These are phyloP conservation scores for Zaprionus ornatus DNA, from an alignment of 1,140 invertebrate species.

Conservation along the genomic window DNA sequence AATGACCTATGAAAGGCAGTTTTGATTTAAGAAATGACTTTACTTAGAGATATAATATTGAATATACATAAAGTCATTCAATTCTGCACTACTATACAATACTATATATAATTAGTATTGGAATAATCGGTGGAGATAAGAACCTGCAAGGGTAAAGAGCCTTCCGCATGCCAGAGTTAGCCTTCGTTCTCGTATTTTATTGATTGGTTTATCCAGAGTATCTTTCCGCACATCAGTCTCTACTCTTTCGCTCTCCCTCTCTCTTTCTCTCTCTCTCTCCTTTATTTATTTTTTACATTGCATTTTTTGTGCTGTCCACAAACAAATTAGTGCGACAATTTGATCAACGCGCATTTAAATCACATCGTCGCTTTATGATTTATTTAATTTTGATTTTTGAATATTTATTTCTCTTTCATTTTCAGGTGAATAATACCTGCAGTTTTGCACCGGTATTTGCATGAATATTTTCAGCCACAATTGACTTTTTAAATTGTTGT, in stretches of 20 bases:
- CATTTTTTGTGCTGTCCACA: conserved; percentile 28
- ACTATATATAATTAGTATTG: too few species aligned
- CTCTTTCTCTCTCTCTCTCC: neutral
- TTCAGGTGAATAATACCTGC: neutral
- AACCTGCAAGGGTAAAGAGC: too few species aligned
- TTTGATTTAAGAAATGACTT: too few species aligned
- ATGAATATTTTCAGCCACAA: conserved; percentile 24
- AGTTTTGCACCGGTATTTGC: conserved; percentile 8
- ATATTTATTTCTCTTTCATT: conserved; percentile 26
- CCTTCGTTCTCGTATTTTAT: too few species aligned
- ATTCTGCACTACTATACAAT: too few species aligned
- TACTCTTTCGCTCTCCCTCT: neutral
- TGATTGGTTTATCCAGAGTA: neutral
- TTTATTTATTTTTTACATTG: conserved; percentile 9
- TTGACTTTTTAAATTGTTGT: conserved; percentile 55
- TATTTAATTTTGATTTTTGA: conserved; percentile 35
- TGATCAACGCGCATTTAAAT: conserved; percentile 72
- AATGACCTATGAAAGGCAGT: too few species aligned
- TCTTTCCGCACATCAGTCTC: neutral
- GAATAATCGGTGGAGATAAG: too few species aligned
- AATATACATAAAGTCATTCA: too few species aligned
- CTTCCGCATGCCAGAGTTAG: too few species aligned
- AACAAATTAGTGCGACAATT: conserved; percentile 66
- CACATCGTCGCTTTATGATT: conserved; percentile 46
- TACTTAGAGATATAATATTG: too few species aligned